Conservation (phyloP, 2,888 invertebrate genomes). For the Plusia festucae region DNA sequence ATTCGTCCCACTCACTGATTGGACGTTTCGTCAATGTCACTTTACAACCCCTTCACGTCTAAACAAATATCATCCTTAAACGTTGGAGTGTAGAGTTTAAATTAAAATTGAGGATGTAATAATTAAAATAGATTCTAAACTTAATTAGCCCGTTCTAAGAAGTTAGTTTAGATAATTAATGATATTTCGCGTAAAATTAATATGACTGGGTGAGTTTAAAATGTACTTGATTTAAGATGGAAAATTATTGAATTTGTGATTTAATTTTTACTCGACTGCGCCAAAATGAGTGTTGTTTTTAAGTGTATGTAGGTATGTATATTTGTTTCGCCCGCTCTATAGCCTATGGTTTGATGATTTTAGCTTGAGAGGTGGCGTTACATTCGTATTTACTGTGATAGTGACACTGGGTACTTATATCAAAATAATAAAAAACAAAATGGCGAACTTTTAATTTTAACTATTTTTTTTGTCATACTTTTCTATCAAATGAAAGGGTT, state of each 20-base stretch:
- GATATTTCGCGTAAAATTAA: constrained; percentile 35
- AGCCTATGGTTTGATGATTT: too few relatives aligned
- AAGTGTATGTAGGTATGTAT: too few relatives aligned
- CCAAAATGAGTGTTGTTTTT: too few relatives aligned
- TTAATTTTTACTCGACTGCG: neutral
- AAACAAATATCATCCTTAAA: constrained; percentile 25
- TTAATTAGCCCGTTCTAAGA: constrained; percentile 53
- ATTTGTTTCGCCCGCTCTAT: too few relatives aligned
- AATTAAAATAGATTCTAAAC: constrained; percentile 52
- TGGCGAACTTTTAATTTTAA: too few relatives aligned
- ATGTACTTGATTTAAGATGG: neutral
- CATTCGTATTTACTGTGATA: too few relatives aligned
- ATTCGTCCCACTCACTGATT: constrained; percentile 68
- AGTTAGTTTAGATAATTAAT: constrained; percentile 45
- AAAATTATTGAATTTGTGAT: neutral
- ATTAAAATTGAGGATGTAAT: constrained; percentile 11
- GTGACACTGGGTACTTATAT: too few relatives aligned
- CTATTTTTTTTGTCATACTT: too few relatives aligned
- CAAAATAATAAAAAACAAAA: too few relatives aligned
- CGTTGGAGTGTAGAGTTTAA: neutral
- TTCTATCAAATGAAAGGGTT: too few relatives aligned
- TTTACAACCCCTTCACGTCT: constrained; percentile 28
- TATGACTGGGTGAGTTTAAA: constrained; percentile 16
- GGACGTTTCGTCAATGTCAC: constrained; percentile 68
- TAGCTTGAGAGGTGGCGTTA: too few relatives aligned